Conservation (phyloP, 1,140 invertebrate genomes). For the Pogonomyrmex californicus region DNA sequence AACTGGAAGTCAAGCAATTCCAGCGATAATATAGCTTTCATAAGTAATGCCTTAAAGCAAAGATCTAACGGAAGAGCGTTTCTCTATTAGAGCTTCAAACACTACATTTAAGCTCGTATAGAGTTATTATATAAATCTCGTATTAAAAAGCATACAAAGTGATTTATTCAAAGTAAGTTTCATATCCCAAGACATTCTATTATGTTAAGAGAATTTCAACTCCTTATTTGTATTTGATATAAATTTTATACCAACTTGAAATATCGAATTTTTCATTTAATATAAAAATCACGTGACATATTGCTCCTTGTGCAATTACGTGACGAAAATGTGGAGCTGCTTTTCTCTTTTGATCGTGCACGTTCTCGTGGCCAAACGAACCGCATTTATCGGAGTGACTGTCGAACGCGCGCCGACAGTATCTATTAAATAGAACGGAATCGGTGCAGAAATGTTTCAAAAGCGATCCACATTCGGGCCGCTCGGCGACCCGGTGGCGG, state of each 20-base stretch:
- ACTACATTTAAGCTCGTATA: constrained; percentile 4
- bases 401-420: background rate
- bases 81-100: constrained; percentile 18
- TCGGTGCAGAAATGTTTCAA: constrained; percentile 58
- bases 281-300: background rate
- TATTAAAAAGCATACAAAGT: background rate
- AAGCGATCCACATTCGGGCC: constrained; percentile 66
- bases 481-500: constrained; percentile 43
- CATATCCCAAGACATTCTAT: background rate
- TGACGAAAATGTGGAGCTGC: background rate
- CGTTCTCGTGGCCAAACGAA: background rate
- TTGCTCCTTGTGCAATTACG: no score
- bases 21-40: constrained; percentile 39
- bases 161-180: background rate
- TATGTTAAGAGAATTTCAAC: no score
- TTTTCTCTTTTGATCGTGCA: background rate
- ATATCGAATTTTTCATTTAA: background rate
- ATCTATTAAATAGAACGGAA: constrained; percentile 45
- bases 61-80: constrained; percentile 31
- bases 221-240: background rate
- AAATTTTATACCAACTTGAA: background rate
- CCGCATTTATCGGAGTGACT: background rate
- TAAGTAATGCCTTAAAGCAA: constrained; percentile 17
- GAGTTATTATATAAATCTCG: background rate
- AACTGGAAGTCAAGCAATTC: constrained; percentile 49